phyloP scores from a whole-genome alignment of 2,888 invertebrate species.

The Ophion obscuratus region DNA sequence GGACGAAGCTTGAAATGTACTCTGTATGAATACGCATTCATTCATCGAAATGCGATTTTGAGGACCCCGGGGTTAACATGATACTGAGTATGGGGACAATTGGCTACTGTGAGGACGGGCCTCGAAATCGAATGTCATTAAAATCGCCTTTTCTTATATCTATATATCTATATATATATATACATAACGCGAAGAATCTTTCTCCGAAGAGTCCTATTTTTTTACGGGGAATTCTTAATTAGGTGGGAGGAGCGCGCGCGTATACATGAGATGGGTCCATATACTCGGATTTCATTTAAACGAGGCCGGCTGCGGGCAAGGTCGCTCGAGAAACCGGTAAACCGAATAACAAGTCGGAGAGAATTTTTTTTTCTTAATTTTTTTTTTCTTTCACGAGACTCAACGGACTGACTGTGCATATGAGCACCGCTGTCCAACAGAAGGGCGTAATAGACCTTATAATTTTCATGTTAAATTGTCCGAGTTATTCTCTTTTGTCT shows the following conservation, averaged over 20 bases:
- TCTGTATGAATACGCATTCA: not conserved
- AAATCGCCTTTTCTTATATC: not conserved
- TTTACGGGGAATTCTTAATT: slow-evolving; percentile 37
- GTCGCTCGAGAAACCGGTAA: slow-evolving; percentile 58
- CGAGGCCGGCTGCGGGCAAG: slow-evolving; percentile 48
- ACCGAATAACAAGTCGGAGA: slow-evolving; percentile 10
- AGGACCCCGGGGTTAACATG: too few species aligned
- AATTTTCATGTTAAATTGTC: slow-evolving; percentile 1
- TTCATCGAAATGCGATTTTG: not conserved
- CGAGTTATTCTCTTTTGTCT: not conserved
- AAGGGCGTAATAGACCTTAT: slow-evolving; percentile 1
- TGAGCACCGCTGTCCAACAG: not conserved
- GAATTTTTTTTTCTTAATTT: not conserved
- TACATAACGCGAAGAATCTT: not conserved
- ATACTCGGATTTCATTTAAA: slow-evolving; percentile 36
- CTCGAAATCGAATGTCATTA: not conserved
- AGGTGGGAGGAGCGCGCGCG: slow-evolving; percentile 38
- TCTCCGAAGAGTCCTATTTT: slow-evolving; percentile 2
- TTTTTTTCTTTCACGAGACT: not conserved
- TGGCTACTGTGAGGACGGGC: not conserved
- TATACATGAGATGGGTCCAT: slow-evolving; percentile 29
- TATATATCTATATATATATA: not conserved
- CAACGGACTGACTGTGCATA: not conserved
- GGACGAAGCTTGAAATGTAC: not conserved
- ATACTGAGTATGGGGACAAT: not conserved